Evolutionary conservation across 2,113 vertebrate species (phyloP), one percentile per base, ranked within the genome.

Genomic region (Rhizomys pruinosus): DNA sequence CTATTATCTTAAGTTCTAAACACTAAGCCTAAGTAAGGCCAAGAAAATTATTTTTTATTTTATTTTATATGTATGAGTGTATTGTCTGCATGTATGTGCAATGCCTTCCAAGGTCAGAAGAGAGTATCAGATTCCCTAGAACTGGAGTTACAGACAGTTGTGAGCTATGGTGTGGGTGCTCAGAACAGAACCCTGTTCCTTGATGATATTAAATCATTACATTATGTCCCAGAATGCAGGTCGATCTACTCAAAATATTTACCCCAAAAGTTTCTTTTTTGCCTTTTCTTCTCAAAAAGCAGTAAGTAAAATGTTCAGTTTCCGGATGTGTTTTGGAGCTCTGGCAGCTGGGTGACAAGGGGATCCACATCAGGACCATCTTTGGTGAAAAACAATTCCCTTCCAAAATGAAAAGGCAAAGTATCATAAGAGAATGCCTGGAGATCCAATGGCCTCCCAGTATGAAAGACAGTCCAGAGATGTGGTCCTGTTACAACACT

Each of bases 371-470:
- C 11, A 63, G 47, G 11, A 73, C 66, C 17, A 87, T 55, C 81
- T 84, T 37, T 64, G 42, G 29, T 81, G 72, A 84, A 59, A 76
- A 93, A 15, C 8, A 1, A 5, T 39, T 93, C 37, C 7, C 22
- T 90, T 92, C 22, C 32, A 88, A 22, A 68, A 78, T 76, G 74
- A 69, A 90, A 89, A 42, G 29, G 27, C 63, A 71, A 90, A 47
- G 34, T 44, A 74, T 80, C 63, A 72, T 22, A 52, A 66, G 29
- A 22, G 16, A 69, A 47, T 55, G 52, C 11, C 10, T 87, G 15
- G 15, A 74, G 27, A 32, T 76, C 71, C 61, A 59, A 42, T 11
- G 71, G 27, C 17, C 59, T 22, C 22, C 59, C 17, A 22, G 59
- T 61, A 61, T 52, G 6, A 52, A 52, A 52, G 47, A 11, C 47